A percentile compares a stretch with the other conserved stretches of the same genome.
These are phyloP conservation scores for Adelognathus sp. DNA, from an alignment of 2,888 invertebrate species.

Conservation along the genomic window DNA sequence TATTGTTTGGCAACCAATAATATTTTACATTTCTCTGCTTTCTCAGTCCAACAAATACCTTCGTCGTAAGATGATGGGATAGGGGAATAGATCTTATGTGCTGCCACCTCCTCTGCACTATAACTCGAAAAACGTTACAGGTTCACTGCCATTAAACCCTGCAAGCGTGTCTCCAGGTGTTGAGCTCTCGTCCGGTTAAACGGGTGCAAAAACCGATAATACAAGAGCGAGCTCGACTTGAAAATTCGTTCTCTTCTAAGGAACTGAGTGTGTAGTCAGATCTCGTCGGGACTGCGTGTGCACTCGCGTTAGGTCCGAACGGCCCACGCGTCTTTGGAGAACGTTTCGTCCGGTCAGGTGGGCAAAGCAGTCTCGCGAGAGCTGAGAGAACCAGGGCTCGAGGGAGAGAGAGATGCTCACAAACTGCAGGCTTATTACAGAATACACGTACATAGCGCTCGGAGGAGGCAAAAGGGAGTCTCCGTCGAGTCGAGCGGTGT, in stretches of 20 bases:
- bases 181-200: neutral
- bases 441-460: conserved; percentile 45
- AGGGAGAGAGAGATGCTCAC: conserved; percentile 18
- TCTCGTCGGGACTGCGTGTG: conserved; percentile 23
- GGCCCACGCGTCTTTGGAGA: conserved; percentile 58
- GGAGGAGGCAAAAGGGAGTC: conserved; percentile 60
- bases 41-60: no score
- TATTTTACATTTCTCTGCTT: no score
- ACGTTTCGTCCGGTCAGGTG: conserved; percentile 67
- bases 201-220: neutral
- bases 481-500: conserved; percentile 50
- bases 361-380: conserved; percentile 28
- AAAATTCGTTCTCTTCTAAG: conserved; percentile 26
- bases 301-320: conserved; percentile 44
- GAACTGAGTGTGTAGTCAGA: conserved; percentile 20
- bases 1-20: no score
- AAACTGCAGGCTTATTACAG: conserved; percentile 2
- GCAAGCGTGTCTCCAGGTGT: neutral
- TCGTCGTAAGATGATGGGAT: no score
- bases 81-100: no score
- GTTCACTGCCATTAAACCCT: neutral
- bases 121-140: no score
- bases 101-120: no score
- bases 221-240: neutral
- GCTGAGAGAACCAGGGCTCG: conserved; percentile 25